phyloP scores from a whole-genome alignment of 2,113 vertebrate species.

The Recurvirostra avosetta region DNA sequence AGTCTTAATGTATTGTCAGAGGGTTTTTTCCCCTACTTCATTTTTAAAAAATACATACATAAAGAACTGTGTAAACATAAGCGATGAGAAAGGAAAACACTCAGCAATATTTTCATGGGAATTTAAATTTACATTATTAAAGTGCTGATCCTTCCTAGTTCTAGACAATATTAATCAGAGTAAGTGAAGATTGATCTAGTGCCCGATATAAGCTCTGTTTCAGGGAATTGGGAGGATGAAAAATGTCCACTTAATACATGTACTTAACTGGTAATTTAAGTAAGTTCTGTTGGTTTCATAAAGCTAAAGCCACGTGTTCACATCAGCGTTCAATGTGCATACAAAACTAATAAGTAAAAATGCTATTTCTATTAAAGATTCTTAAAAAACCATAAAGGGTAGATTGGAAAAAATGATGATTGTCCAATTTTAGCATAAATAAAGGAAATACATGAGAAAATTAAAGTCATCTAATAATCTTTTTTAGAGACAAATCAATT shows the following conservation, averaged over 20 bases:
- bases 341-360: background rate
- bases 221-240: background rate
- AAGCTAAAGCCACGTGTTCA: background rate
- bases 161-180: background rate
- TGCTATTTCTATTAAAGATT: background rate
- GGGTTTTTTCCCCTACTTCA: background rate
- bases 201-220: background rate
- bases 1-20: background rate
- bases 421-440: conserved; percentile 1
- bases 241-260: background rate
- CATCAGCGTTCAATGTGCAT: background rate
- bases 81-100: background rate
- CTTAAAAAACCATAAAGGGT: background rate
- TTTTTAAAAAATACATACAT: background rate
- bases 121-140: background rate
- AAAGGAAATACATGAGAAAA: conserved; percentile 20
- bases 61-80: background rate
- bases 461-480: background rate
- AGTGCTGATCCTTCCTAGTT: background rate
- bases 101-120: background rate
- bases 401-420: background rate
- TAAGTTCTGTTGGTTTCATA: background rate
- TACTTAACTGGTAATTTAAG: background rate
- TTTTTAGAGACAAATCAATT: conserved; percentile 20
- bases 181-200: background rate